A percentile compares a stretch with the other conserved stretches of the same genome.
Evolutionary conservation across 1,140 invertebrate genomes (phyloP).

Genomic region (Pristionchus pacificus): DNA sequence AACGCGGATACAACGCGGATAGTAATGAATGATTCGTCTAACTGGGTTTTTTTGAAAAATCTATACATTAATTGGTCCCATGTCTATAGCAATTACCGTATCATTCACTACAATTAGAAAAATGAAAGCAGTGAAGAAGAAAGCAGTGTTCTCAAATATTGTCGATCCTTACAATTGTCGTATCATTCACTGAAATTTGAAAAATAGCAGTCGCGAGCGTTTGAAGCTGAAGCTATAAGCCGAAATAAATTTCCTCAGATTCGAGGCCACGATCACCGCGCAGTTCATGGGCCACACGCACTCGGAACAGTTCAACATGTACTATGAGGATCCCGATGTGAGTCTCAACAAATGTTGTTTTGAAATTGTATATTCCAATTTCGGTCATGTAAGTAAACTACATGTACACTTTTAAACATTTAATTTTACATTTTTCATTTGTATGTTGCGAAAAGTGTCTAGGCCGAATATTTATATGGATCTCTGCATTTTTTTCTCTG

Average conservation of each 20-base stretch:
- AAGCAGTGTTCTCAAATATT: too few species aligned
- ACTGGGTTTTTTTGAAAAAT: too few species aligned
- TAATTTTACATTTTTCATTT: not conserved
- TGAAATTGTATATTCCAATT: not conserved
- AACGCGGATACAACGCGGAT: too few species aligned
- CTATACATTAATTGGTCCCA: too few species aligned
- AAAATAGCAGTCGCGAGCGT: constrained; percentile 5
- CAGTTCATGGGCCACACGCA: constrained; percentile 94
- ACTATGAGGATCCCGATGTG: constrained; percentile 41
- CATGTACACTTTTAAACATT: not conserved
- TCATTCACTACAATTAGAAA: too few species aligned
- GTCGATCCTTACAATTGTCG: not conserved
- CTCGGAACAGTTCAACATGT: constrained; percentile 82
- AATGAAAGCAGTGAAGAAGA: too few species aligned
- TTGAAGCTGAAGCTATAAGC: not conserved
- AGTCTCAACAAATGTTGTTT: not conserved
- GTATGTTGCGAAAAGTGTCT: not conserved
- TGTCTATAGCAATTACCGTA: not conserved
- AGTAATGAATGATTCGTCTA: too few species aligned
- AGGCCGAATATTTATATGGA: not conserved
- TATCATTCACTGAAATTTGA: constrained; percentile 3
- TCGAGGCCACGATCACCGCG: constrained; percentile 79
- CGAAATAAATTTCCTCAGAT: constrained; percentile 59
- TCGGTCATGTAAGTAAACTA: not conserved
- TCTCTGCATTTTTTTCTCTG: constrained; percentile 1